A percentile compares a stretch with the other conserved stretches of the same genome.
Evolutionary conservation across 2,888 invertebrate genomes (phyloP).

Genomic region (Periphyllus acericola): DNA sequence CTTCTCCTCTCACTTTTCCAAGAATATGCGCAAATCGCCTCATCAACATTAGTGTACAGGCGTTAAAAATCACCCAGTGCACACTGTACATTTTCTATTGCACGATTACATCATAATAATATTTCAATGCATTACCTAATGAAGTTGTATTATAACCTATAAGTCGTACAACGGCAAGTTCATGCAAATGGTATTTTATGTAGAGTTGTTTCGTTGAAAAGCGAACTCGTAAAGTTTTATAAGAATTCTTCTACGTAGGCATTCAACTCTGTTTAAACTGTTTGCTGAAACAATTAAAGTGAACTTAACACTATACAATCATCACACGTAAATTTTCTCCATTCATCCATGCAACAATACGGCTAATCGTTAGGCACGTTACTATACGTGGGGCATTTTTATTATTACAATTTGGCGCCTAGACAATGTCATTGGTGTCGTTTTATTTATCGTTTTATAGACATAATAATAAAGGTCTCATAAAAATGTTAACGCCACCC

Average conservation of each 20-base stretch:
- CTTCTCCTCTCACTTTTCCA: no score
- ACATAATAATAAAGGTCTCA: not conserved
- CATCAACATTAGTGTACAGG: no score
- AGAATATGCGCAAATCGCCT: no score
- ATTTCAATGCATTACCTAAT: no score
- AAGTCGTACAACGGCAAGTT: not conserved
- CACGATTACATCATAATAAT: no score
- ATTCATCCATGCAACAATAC: not conserved
- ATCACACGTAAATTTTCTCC: not conserved
- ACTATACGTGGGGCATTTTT: not conserved
- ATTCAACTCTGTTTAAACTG: not conserved
- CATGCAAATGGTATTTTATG: not conserved
- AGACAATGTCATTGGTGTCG: not conserved
- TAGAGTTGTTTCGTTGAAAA: not conserved
- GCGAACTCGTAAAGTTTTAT: not conserved
- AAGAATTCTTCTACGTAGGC: not conserved
- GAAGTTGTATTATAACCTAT: no score
- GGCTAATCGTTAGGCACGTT: not conserved
- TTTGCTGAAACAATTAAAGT: not conserved
- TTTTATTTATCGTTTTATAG: not conserved
- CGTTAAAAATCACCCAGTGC: no score
- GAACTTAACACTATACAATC: not conserved
- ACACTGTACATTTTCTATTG: no score
- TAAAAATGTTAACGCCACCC: slow-evolving; percentile 11
- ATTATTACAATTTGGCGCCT: not conserved